Conservation (phyloP, 2,797 vertebrate genomes). For the Odontamblyopus rebecca region DNA sequence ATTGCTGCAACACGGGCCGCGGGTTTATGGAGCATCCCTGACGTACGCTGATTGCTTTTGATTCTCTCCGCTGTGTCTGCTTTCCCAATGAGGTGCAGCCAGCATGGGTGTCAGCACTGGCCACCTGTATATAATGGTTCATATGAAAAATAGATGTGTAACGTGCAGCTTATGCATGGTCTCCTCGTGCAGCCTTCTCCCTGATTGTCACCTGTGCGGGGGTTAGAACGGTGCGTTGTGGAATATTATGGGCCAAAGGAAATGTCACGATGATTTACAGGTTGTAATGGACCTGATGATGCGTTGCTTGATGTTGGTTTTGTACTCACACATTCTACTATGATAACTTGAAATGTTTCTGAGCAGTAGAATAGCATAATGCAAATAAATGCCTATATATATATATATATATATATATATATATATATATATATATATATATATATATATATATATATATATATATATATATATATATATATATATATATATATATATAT, state of each 20-base stretch:
- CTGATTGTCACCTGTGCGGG: slow-evolving; percentile 12
- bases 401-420: not conserved
- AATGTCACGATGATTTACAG: slow-evolving; percentile 3
- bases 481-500: not conserved
- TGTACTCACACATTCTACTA: not conserved
- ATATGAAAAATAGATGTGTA: slow-evolving; percentile 55
- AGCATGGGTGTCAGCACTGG: slow-evolving; percentile 21
- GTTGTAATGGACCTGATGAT: slow-evolving; percentile 1
- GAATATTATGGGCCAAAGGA: not conserved
- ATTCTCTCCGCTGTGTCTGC: slow-evolving; percentile 63
- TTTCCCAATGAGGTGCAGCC: slow-evolving; percentile 47
- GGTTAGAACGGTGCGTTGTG: not conserved
- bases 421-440: not conserved
- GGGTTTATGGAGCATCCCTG: slow-evolving; percentile 70
- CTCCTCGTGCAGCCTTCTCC: slow-evolving; percentile 45
- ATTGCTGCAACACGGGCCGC: slow-evolving; percentile 47
- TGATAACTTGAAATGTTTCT: not conserved
- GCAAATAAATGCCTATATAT: not conserved
- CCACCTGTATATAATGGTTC: slow-evolving; percentile 49
- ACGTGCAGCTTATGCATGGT: slow-evolving; percentile 30
- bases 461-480: too few species aligned
- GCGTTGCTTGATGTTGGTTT: not conserved
- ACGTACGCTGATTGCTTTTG: slow-evolving; percentile 67
- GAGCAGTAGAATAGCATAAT: not conserved
- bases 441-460: too few species aligned